phyloP scores from a whole-genome alignment of 53 echinoderm and acorn worm genomes.

The Echinometra lucunter region DNA sequence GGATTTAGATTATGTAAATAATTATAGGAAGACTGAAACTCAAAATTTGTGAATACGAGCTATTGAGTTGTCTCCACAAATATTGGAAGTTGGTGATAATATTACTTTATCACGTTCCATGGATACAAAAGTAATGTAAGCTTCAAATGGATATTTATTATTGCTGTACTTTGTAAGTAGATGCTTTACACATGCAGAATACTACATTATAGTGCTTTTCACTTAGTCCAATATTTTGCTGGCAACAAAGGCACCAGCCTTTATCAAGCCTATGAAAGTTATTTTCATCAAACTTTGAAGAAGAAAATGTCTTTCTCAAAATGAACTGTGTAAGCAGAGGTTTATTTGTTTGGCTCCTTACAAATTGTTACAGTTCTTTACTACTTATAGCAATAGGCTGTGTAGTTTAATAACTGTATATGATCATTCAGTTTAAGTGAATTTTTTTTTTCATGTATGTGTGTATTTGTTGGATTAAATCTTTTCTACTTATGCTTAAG shows the following conservation, averaged over 20 bases:
- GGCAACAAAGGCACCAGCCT: not conserved
- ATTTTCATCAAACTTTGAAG: not conserved
- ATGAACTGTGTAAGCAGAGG: not conserved
- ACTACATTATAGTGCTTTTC: not conserved
- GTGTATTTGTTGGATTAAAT: not conserved
- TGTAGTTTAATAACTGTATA: not conserved
- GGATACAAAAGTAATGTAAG: not conserved
- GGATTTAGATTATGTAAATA: conserved; percentile 31
- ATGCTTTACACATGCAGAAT: not conserved
- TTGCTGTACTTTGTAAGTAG: not conserved
- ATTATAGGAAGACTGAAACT: conserved; percentile 39
- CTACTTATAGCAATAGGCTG: not conserved
- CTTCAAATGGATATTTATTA: not conserved
- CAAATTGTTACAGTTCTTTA: not conserved
- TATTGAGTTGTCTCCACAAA: conserved; percentile 15
- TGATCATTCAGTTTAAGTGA: not conserved
- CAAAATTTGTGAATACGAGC: not conserved
- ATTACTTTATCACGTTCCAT: not conserved
- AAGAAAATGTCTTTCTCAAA: not conserved
- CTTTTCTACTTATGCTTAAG: not conserved
- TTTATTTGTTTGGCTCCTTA: not conserved
- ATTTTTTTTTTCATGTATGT: too few species aligned
- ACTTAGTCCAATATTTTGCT: not conserved
- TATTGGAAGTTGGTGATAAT: not conserved
- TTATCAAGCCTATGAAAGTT: not conserved